Base-by-base conservation (phyloP, 2,113 vertebrate species). In the Acrocephalus kingi region DNA sequence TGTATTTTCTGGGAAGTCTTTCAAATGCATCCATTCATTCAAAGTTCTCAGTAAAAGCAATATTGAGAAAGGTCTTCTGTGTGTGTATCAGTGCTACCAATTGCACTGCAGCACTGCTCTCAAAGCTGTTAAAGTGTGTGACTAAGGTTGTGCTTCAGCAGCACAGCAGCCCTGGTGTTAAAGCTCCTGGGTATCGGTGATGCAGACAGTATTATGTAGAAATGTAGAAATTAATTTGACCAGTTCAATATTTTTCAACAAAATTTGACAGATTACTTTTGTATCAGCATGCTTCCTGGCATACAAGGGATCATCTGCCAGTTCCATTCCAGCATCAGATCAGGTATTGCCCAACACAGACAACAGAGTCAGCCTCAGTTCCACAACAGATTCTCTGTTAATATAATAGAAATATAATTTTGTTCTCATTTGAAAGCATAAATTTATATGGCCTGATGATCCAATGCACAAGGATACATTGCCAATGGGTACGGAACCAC, bases 1-100 rank as follows among this genome's bases (percentile, higher is more conserved):
- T 46, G 56, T 90, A 67, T 94, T 94, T 96, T 95, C 92, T 90
- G 73, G 83, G 85, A 90, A 88, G 64, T 74, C 93, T 93, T 96
- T 96, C 88, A 95, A 94, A 96, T 78, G 46, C 58, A 89, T 85
- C 87, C 76, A 90, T 94, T 96, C 79, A 90, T 93, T 89, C 96
- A 83, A 94, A 90, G 80, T 84, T 90, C 77, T 92, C 79, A 64
- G 58, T 78, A 89, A 63, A 1, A 90, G 86, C 41, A 95, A 93
- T 89, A 89, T 75, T 93, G 90, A 84, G 75, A 95, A 96, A 96
- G 64, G 73, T 84, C 68, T 92, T 83, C 84, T 87, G 46, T 52
- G 59, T 0, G 2, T 52, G 30, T 72, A 72, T 81, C 4, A 4
- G 61, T 59, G 83, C 37, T 86, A 72, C 79, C 28, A 68, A 56